Base-by-base conservation (phyloP, 2,888 invertebrate species). In the Sphaerophoria taeniata region DNA sequence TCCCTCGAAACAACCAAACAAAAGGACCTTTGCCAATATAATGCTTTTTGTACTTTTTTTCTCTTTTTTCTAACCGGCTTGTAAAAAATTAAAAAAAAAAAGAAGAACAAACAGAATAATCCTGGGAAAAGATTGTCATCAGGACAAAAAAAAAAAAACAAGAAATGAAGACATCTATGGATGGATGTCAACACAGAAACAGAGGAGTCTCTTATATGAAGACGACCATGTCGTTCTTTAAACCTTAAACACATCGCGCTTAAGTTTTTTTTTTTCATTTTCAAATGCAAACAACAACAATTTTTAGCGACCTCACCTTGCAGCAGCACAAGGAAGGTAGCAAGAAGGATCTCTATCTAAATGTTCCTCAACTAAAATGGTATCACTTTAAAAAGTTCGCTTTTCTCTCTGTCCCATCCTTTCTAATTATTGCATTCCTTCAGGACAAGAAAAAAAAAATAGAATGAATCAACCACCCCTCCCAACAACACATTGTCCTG, bases 341-440 rank as follows among this genome's bases (percentile, higher is more conserved):
- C 14, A 24, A 24, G 24, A 24, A 24, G 24, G 24, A 24, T 24
- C 24, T 43, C 12, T 43, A 5, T 9, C 9, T 43, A 9, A 3
- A 9, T 14, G 53, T 45, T 69, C 43, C 36, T 53, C 53, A 24
- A 24, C 24, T 24, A 24, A 47, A 63, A 31, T 34, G 53, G 63
- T 53, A 77, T 67, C 81, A 72, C 72, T 77, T 81, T 81, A 67
- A 76, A 71, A 65, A 65, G 67, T 69, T 71, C 14, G 12, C 47
- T 45, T 69, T 45, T 69, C 24, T 16, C 56, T 63, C 61, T 75
- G 43, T 36, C 49, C 34, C 65, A 69, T 73, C 63, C 58, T 81
- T 56, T 60, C 47, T 76, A 73, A 77, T 69, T 81, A n/a, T n/a
- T n/a, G 81, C 85, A 85, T 81, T 81, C 76, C 81, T 70, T 67